Base-by-base conservation (phyloP, 2,888 invertebrate species). In the Pandemis corylana region DNA sequence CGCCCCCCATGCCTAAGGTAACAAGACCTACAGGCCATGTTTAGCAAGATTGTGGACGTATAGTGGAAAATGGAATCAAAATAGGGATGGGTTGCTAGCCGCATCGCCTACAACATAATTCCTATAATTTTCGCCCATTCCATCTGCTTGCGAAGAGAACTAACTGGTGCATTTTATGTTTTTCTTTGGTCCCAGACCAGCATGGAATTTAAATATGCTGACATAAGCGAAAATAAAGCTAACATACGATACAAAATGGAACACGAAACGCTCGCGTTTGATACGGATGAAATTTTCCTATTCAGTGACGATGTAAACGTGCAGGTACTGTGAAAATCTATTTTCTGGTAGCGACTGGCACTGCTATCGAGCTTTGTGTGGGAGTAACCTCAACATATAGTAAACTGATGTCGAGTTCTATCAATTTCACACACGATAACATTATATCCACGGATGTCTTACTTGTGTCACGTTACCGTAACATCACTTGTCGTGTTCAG, bases 241-340 rank as follows among this genome's bases (percentile, higher is more conserved):
- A 41, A 49, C 64, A 73, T 68, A 53, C 56, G 46, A 15, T 63
- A 68, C 56, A 64, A 46, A 59, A 13, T 64, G 20, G 64, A 66
- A 65, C 20, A 70, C 61, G 61, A 69, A 7, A 65, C 61, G 59
- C 69, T 59, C 59, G 15, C 74, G 69, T 72, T 72, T 68, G 62
- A 70, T 74, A 70, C 42, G 61, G 65, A 74, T 73, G 68, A 74
- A 69, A 74, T 74, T 74, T 74, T 74, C 74, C 69, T 69, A 69
- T 74, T 74, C 74, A 74, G 49, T 74, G 74, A 61, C 64, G 61
- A 59, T 61, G 74, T 65, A 74, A 74, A 51, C 74, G 69, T 74
- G 65, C 4, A 36, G 28, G 28, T 69, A 69, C 61, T 65, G 69
- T 42, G 65, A 61, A 68, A 68, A 73, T 59, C 69, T 74, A 69